Conservation (phyloP, 2,797 vertebrate genomes). For the Sebastes itinus region DNA sequence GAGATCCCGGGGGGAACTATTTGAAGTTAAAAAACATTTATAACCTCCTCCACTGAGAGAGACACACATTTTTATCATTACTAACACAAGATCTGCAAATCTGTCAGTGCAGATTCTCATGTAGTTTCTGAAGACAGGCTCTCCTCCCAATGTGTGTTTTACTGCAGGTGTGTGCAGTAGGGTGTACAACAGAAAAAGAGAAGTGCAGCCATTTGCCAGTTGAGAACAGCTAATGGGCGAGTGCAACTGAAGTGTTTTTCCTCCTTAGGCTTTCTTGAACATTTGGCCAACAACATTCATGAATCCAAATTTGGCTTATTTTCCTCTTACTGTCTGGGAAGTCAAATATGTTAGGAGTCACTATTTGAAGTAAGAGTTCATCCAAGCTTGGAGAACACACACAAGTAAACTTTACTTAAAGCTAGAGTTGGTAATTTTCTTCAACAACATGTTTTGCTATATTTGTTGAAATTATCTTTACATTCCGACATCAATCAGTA, state of each 20-base stretch:
- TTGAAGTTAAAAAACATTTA: constrained; percentile 52
- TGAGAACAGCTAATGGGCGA: neutral
- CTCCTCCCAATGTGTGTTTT: constrained; percentile 17
- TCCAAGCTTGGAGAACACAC: neutral
- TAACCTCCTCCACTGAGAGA: constrained; percentile 27
- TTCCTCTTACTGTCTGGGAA: constrained; percentile 8
- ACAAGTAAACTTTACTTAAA: neutral
- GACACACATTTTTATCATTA: constrained; percentile 29
- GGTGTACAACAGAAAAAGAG: neutral
- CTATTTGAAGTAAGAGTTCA: neutral
- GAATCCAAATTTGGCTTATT: constrained; percentile 7
- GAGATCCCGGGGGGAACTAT: neutral
- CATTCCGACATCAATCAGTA: neutral
- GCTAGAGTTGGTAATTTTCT: neutral
- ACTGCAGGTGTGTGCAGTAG: neutral
- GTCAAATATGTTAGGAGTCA: constrained; percentile 8
- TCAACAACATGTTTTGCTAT: neutral
- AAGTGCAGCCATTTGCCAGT: neutral
- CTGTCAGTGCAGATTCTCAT: constrained; percentile 21
- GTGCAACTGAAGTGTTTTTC: neutral
- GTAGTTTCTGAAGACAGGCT: constrained; percentile 20
- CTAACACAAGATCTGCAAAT: constrained; percentile 40
- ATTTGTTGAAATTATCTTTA: neutral
- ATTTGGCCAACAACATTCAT: constrained; percentile 9
- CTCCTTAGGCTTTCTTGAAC: neutral